Evolutionary conservation across 92 coral and sea anemone species (phyloP).

Genomic region (Pocillopora meandrina): DNA sequence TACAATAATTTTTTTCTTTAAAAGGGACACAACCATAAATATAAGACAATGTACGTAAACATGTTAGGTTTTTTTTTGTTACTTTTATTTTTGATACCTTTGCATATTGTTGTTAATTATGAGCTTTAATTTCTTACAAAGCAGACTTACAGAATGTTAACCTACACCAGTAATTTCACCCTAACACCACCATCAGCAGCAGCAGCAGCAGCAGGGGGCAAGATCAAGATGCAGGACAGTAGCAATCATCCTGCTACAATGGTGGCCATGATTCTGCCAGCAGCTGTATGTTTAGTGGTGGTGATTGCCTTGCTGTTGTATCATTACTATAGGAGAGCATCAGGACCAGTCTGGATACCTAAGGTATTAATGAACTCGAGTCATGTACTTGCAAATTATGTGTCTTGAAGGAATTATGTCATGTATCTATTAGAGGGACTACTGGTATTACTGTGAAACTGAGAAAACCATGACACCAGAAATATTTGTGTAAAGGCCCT

Average conservation of each 20-base stretch:
- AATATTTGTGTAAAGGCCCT: too few relatives aligned
- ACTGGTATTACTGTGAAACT: not conserved
- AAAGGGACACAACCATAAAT: too few relatives aligned
- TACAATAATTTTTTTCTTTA: too few relatives aligned
- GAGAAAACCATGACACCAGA: not conserved
- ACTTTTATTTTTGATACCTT: not conserved
- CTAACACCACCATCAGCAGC: constrained; percentile 14
- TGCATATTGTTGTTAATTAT: not conserved
- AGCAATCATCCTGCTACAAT: constrained; percentile 20
- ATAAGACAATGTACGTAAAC: too few relatives aligned
- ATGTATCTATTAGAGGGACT: not conserved
- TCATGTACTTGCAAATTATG: not conserved
- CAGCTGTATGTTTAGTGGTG: constrained; percentile 32
- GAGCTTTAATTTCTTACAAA: not conserved
- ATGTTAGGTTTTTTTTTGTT: too few relatives aligned
- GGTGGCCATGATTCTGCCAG: constrained; percentile 34
- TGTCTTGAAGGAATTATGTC: not conserved
- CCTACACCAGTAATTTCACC: not conserved
- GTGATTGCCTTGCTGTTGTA: constrained; percentile 42
- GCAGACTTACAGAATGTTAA: constrained; percentile 29
- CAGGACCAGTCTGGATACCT: constrained; percentile 77
- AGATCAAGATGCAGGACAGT: constrained; percentile 18
- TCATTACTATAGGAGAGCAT: constrained; percentile 51
- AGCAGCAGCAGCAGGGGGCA: constrained; percentile 1
- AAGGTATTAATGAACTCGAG: constrained; percentile 41